Evolutionary conservation across 2,888 invertebrate species (phyloP), one percentile per base, ranked within the genome.

Genomic region (Ornithoptera priamus): DNA sequence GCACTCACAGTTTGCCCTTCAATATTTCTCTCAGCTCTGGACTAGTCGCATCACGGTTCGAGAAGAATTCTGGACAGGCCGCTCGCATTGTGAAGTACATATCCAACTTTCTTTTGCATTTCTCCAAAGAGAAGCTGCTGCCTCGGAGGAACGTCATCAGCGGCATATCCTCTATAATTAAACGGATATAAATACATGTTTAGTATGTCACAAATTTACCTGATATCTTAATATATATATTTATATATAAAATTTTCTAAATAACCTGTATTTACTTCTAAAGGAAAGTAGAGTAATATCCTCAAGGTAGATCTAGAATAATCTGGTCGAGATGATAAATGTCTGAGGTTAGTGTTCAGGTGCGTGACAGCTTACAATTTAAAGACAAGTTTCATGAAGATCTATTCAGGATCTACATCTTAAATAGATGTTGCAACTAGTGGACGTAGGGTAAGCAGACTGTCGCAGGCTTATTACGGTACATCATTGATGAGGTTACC

Each of bases 41-140:
- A 63, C 93, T 92, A 17, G 89, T 94, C 3, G 96, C 93, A 78
- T 97, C 96, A 62, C 96, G 93, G 77, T 96, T 94, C 59, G 93
- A 86, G 85, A 97, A 97, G 87, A 97, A 95, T 82, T 97, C 97
- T 0, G 97, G 97, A 62, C 96, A 94, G 1, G 96, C 96, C 1
- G 95, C 94, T 64, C 96, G 93, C 96, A 97, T 96, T 0, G 97
- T 97, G 85, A 97, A 97, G 87, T 96, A 97, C 95, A 97, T 96
- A 82, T 97, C 97, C 71, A 97, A 84, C 83, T 97, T 97, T 77
- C 94, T 93, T 24, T 69, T 67, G 77, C 95, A 95, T 81, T 96
- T 96, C 88, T 97, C 97, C 78, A 97, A 81, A 42, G 96, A 96
- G 84, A 96, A 97, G 85, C 96, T 97, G 85, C 96, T 95, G 58